These are phyloP conservation scores for Drosophila watanabei DNA, from an alignment of 1,140 invertebrate species.

Conservation along the genomic window DNA sequence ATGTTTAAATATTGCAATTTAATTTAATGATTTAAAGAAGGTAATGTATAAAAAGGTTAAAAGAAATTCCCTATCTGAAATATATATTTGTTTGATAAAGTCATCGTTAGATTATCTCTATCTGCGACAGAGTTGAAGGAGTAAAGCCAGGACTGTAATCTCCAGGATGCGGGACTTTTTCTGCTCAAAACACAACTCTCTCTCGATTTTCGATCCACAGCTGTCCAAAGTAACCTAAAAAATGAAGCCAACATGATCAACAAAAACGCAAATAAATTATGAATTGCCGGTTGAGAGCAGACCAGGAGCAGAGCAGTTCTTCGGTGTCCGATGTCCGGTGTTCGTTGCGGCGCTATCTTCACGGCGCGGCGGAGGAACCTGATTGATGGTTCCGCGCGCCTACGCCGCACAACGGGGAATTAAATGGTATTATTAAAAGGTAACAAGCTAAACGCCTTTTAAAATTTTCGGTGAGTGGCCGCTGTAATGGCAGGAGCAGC, in stretches of 20 bases:
- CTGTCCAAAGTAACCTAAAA: constrained; percentile 59
- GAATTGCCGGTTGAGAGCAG: constrained; percentile 59
- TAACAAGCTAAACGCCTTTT: constrained; percentile 83
- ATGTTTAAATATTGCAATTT: neutral
- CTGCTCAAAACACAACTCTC: too few species aligned
- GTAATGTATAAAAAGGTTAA: neutral
- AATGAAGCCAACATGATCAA: constrained; percentile 70
- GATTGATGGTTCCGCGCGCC: constrained; percentile 79
- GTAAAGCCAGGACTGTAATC: too few species aligned
- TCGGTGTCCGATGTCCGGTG: constrained; percentile 17
- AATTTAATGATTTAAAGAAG: neutral
- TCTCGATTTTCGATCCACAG: constrained; percentile 29
- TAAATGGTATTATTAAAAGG: constrained; percentile 84
- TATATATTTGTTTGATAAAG: neutral
- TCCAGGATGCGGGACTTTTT: constrained; percentile 10
- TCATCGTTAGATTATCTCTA: neutral
- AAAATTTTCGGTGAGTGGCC: constrained; percentile 70
- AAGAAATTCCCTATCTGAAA: neutral
- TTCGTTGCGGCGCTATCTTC: constrained; percentile 62
- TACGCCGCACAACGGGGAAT: constrained; percentile 73
- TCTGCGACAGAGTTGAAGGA: neutral
- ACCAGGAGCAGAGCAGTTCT: neutral
- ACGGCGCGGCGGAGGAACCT: constrained; percentile 29
- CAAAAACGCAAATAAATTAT: constrained; percentile 76
- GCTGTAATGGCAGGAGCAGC: constrained; percentile 42